phyloP scores from a whole-genome alignment of 37 sponge, comb jelly and placozoan species.

The Mnemiopsis leidyi region DNA sequence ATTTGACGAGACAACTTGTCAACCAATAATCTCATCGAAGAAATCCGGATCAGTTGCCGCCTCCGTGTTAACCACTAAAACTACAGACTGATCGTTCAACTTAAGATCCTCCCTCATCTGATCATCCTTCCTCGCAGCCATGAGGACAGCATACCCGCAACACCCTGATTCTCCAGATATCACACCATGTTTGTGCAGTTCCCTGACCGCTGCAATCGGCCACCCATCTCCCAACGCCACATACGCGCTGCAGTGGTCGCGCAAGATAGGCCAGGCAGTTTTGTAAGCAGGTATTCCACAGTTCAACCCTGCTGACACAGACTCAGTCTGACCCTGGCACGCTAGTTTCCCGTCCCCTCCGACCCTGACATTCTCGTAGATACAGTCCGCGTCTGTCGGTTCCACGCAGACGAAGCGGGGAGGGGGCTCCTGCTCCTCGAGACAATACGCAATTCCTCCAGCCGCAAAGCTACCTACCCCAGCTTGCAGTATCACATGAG shows the following conservation, averaged over 20 bases:
- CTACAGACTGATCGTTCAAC: neutral
- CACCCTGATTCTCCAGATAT: neutral
- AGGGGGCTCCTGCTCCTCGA: neutral
- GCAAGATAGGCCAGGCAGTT: slow-evolving; percentile 6
- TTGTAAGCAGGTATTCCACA: slow-evolving; percentile 7
- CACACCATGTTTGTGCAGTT: neutral
- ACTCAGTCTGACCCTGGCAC: neutral
- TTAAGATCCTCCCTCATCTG: neutral
- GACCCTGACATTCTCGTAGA: neutral
- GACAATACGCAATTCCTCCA: neutral
- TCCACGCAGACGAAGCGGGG: neutral
- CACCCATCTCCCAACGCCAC: slow-evolving; percentile 1
- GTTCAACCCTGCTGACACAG: slow-evolving; percentile 11
- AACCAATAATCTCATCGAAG: neutral
- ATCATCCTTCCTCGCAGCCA: neutral
- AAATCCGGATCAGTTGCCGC: neutral
- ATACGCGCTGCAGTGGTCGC: neutral
- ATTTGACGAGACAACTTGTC: neutral
- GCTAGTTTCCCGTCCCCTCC: neutral
- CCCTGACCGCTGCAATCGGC: neutral
- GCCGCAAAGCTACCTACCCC: slow-evolving; percentile 11
- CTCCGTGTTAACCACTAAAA: slow-evolving; percentile 1
- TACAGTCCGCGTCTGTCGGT: slow-evolving; percentile 23
- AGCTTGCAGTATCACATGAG: neutral
- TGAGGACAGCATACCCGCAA: neutral